A percentile compares a stretch with the other conserved stretches of the same genome.
Evolutionary conservation across 2,113 vertebrate species (phyloP).

Genomic region (rabbit (Oryctolagus cuniculus)): DNA sequence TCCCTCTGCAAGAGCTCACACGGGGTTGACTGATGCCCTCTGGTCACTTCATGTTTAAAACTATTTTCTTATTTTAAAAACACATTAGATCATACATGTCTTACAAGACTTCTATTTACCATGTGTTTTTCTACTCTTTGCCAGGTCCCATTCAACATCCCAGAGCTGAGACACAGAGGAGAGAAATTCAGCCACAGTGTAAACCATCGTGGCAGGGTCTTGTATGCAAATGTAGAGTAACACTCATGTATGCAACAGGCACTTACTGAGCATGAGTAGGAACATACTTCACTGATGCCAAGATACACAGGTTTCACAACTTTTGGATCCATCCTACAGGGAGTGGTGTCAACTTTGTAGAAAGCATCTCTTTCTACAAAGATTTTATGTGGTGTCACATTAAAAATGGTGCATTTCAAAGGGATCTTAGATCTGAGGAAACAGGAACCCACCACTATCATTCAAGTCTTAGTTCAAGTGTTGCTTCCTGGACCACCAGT

Average conservation of each 20-base stretch:
- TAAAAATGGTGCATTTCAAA: neutral
- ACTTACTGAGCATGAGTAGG: neutral
- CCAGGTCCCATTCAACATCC: neutral
- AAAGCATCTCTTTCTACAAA: neutral
- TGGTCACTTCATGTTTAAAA: neutral
- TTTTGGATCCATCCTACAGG: neutral
- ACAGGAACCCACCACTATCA: neutral
- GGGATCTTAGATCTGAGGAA: neutral
- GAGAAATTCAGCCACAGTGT: neutral
- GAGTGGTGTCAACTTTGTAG: neutral
- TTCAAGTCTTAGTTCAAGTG: neutral
- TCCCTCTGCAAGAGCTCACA: neutral
- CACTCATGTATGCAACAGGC: neutral
- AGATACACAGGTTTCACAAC: neutral
- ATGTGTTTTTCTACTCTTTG: slow-evolving; percentile 6
- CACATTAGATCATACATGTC: neutral
- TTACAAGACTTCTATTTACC: neutral
- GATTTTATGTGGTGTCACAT: neutral
- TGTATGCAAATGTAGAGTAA: neutral
- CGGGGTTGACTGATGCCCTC: neutral
- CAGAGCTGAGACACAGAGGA: slow-evolving; percentile 35
- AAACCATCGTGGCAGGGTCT: neutral
- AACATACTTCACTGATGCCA: neutral
- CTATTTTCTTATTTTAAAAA: neutral
- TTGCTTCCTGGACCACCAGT: neutral